Percentiles rank a stretch among this genome's conserved stretches.
These are phyloP conservation scores for Graphium colonna DNA, from an alignment of 2,888 invertebrate genomes.

Conservation along the genomic window DNA sequence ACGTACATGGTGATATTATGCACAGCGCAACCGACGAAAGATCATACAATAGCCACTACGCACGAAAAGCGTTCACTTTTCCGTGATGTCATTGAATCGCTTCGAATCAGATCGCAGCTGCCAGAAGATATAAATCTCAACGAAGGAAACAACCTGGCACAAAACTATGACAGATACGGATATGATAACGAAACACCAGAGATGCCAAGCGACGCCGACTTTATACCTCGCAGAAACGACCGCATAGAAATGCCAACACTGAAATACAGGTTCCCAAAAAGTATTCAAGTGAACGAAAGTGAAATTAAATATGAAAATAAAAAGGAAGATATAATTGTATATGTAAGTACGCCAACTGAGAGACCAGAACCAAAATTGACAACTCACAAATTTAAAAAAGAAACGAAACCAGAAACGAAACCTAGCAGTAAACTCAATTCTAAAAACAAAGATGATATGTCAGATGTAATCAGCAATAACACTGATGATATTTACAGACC, in stretches of 20 bases:
- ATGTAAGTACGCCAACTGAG: constrained; percentile 50
- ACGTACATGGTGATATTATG: constrained; percentile 63
- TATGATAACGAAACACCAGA: constrained; percentile 52
- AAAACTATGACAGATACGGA: constrained; percentile 50
- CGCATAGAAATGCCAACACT: constrained; percentile 65
- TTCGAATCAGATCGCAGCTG: constrained; percentile 55
- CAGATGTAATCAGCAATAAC: constrained; percentile 29
- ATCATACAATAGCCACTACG: constrained; percentile 39
- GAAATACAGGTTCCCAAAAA: constrained; percentile 65
- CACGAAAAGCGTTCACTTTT: constrained; percentile 60
- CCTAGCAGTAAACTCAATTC: constrained; percentile 38
- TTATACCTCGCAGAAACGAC: constrained; percentile 65
- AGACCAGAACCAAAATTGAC: constrained; percentile 38
- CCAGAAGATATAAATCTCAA: constrained; percentile 53
- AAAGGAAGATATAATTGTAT: constrained; percentile 57
- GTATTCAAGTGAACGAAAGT: constrained; percentile 37
- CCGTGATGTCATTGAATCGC: constrained; percentile 65
- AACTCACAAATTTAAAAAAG: constrained; percentile 51
- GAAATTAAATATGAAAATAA: constrained; percentile 36
- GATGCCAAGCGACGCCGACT: constrained; percentile 55
- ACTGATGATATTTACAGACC: constrained; percentile 37
- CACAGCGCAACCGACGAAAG: constrained; percentile 50
- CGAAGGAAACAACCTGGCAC: constrained; percentile 59
- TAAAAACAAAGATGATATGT: constrained; percentile 33
- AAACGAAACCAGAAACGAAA: constrained; percentile 31